Conservation (phyloP, 2,797 vertebrate species). For the Brachymystax lenok region DNA sequence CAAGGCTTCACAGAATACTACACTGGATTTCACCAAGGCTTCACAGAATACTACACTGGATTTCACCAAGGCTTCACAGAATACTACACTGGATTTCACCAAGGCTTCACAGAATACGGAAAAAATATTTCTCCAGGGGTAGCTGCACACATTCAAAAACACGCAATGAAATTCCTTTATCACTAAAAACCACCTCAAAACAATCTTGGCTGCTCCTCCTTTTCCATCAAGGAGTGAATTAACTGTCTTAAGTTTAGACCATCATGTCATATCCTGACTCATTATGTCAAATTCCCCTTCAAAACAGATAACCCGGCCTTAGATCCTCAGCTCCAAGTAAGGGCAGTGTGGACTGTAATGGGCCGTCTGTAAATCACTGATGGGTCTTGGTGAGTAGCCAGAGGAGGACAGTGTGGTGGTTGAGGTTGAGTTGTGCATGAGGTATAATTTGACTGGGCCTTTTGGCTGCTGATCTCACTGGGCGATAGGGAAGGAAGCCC, state of each 20-base stretch:
- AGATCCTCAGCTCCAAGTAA: constrained; percentile 41
- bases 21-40: too few relatives aligned
- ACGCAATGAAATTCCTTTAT: neutral
- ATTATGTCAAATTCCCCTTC: constrained; percentile 35
- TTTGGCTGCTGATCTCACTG: constrained; percentile 55
- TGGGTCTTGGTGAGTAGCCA: neutral
- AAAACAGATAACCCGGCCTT: neutral
- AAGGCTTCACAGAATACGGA: too few relatives aligned
- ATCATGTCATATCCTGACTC: constrained; percentile 50
- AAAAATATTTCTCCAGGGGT: too few relatives aligned
- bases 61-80: too few relatives aligned
- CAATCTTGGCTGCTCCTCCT: constrained; percentile 7
- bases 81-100: neutral
- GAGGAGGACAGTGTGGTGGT: constrained; percentile 22
- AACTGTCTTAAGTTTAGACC: constrained; percentile 34
- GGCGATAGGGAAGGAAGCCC: constrained; percentile 85
- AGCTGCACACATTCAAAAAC: too few relatives aligned
- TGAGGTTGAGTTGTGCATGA: neutral
- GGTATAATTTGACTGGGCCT: constrained; percentile 44
- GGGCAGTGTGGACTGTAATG: constrained; percentile 7
- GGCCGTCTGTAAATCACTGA: neutral
- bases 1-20: too few relatives aligned
- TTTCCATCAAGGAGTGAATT: constrained; percentile 18
- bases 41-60: too few relatives aligned
- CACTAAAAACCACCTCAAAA: neutral